Base-by-base conservation (phyloP, 1,140 invertebrate genomes). In the Drosophila neocordata region DNA sequence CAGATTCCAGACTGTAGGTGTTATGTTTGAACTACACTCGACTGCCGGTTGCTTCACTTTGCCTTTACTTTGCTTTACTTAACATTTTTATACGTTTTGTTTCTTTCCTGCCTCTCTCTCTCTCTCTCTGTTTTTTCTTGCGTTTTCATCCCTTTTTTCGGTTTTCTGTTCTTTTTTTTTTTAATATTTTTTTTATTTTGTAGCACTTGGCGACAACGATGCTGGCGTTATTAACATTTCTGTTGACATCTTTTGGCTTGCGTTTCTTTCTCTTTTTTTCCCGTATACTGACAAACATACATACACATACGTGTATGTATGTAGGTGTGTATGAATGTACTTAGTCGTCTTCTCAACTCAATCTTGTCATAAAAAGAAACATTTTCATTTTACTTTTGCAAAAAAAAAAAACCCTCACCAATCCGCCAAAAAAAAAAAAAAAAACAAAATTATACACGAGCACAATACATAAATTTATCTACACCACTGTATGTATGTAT, bases 21-120 rank as follows among this genome's bases (percentile, higher is more conserved):
- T 85, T 65, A 85, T 85, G 73, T 85, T 85, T 85, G 81, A 85
- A 85, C 81, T 85, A 77, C 81, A 85, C 81, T 85, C 77, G 68
- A 85, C 80, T 70, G 68, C 69, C 58, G 31, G 31, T 65, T 58
- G 51, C 64, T 74, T 70, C 65, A 37, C 73, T 72, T 68, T 61
- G 22, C 67, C 53, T 57, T 34, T 55, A 51, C 61, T 63, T 52
- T 67, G 4, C 22, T 24, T 24, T 55, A 55, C 61, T 65, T 52
- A 61, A 31, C 31, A 37, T 65, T 22, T 65, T 31, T 57, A 65
- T 65, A 38, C 71, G 60, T 65, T 73, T 60, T 41, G 20, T 27
- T 24, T 20, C 57, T 24, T 24, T 11, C 1, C 27, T 6, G 27
- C 27, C 27, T 24, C 4, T 2, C 22, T 24, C 4, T 24, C 4